Evolutionary conservation across 1,140 invertebrate genomes (phyloP).

Genomic region (Bombus pascuorum): DNA sequence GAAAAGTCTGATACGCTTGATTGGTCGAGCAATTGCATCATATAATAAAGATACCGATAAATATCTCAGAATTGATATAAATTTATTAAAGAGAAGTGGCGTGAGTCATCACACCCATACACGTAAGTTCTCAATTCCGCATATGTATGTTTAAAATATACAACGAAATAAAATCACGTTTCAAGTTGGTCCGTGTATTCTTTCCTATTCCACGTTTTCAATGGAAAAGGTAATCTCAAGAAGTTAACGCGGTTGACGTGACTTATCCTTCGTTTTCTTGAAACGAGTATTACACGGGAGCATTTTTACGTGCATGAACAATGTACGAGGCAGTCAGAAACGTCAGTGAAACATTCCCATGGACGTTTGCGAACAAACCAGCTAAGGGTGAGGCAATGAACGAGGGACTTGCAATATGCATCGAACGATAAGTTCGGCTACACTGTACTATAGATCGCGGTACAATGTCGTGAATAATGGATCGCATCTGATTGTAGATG

Average conservation of each 20-base stretch:
- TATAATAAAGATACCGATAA: too few relatives aligned
- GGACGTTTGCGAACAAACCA: background rate
- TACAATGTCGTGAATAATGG: slow-evolving; percentile 57
- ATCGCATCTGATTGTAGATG: slow-evolving; percentile 29
- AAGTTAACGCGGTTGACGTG: background rate
- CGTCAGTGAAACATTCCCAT: background rate
- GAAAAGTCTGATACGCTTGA: too few relatives aligned
- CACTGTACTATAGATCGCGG: slow-evolving; percentile 13
- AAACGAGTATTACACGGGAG: background rate
- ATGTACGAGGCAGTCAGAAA: background rate
- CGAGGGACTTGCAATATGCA: background rate
- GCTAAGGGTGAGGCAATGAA: background rate
- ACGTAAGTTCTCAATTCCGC: too few relatives aligned
- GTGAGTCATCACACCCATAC: too few relatives aligned
- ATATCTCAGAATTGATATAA: too few relatives aligned
- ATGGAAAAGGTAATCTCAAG: background rate
- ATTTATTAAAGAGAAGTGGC: too few relatives aligned
- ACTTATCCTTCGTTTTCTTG: background rate
- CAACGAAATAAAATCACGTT: background rate
- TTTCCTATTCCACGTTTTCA: background rate
- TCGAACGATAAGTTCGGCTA: background rate
- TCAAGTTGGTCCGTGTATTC: background rate
- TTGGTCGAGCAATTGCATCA: too few relatives aligned
- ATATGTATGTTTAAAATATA: background rate
- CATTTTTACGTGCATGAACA: background rate